These are phyloP conservation scores for Megaustenia siamemsis DNA, from an alignment of 2,888 invertebrate genomes.

Conservation along the genomic window DNA sequence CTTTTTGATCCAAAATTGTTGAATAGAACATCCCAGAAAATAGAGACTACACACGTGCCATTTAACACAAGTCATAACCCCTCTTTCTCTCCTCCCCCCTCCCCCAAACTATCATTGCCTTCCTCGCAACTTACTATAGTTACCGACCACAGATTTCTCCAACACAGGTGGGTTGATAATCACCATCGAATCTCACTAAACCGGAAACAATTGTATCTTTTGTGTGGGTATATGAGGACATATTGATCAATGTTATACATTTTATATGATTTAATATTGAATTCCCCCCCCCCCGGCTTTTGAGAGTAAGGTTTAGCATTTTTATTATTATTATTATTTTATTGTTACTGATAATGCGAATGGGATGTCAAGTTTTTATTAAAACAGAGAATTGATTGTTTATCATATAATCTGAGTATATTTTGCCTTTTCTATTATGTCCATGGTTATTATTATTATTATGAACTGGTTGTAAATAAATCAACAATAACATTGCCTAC, in stretches of 20 bases:
- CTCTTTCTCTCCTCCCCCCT: too few relatives aligned
- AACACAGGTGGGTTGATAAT: background rate
- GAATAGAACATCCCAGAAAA: too few relatives aligned
- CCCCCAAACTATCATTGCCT: too few relatives aligned
- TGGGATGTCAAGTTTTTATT: background rate
- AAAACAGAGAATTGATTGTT: slow-evolving; percentile 10
- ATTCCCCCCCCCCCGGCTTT: too few relatives aligned
- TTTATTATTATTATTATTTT: background rate
- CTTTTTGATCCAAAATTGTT: too few relatives aligned
- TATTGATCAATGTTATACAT: background rate
- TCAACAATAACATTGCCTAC: slow-evolving; percentile 20
- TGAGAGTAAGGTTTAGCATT: too few relatives aligned
- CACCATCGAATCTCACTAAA: background rate
- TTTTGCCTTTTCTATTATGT: slow-evolving; percentile 20
- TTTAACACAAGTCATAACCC: too few relatives aligned
- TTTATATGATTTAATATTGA: too few relatives aligned
- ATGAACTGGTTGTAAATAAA: slow-evolving; percentile 23
- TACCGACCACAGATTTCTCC: too few relatives aligned
- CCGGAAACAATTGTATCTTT: background rate
- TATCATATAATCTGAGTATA: slow-evolving; percentile 2
- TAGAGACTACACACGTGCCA: too few relatives aligned
- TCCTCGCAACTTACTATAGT: too few relatives aligned
- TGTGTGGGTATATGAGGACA: background rate
- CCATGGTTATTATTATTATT: background rate
- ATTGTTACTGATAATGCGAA: background rate